Conservation (phyloP, 2,113 vertebrate species). For the Bos taurus region DNA sequence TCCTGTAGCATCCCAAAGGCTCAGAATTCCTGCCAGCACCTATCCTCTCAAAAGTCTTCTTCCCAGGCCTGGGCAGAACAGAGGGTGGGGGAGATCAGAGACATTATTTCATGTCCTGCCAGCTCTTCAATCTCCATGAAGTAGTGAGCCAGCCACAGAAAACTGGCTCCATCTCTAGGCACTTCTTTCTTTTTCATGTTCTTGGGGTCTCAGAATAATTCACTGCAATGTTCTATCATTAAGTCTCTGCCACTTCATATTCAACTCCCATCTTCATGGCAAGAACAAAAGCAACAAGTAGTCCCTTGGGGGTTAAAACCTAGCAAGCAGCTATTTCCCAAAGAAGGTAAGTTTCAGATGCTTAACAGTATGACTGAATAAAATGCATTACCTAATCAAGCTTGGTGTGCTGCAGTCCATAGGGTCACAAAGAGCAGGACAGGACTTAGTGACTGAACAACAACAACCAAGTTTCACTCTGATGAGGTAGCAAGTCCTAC, state of each 20-base stretch:
- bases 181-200: neutral
- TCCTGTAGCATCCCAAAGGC: neutral
- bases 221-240: slow-evolving; percentile 12
- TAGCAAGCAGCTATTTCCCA: slow-evolving; percentile 40
- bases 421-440: neutral
- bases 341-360: slow-evolving; percentile 49
- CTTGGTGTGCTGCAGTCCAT: neutral
- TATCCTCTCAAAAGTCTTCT: neutral
- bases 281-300: slow-evolving; percentile 28
- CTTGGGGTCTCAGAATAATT: slow-evolving; percentile 38
- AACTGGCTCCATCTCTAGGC: neutral
- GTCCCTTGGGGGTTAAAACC: slow-evolving; percentile 31
- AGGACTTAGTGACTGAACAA: neutral
- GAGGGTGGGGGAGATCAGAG: neutral
- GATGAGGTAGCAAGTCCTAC: neutral
- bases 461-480: neutral
- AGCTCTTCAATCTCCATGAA: neutral
- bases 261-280: neutral
- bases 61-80: neutral
- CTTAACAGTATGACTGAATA: neutral
- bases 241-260: neutral
- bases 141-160: neutral
- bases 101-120: neutral
- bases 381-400: slow-evolving; percentile 9
- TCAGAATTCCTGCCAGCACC: neutral